These are phyloP conservation scores for Cichlasoma orientale DNA, from an alignment of 2,797 vertebrate species.

Conservation along the genomic window DNA sequence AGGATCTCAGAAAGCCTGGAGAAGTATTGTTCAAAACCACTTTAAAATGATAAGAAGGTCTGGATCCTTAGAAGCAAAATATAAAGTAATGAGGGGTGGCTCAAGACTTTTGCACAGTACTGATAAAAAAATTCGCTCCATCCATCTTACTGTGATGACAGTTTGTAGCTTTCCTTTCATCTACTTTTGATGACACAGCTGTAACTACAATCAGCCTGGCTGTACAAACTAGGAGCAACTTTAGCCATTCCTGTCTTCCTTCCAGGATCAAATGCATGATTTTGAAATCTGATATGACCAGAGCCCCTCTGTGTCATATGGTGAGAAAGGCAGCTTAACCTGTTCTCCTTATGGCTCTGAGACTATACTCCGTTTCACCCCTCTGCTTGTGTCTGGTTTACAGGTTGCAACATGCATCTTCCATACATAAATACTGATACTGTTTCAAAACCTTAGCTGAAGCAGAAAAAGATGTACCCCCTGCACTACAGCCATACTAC, in stretches of 20 bases:
- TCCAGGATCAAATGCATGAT: neutral
- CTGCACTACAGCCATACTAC: neutral
- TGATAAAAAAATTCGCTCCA: neutral
- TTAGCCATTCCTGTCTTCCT: conserved; percentile 2
- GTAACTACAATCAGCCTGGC: conserved; percentile 15
- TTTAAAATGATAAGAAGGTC: neutral
- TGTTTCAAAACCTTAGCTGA: conserved; percentile 20
- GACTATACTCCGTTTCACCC: conserved; percentile 17
- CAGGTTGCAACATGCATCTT: conserved; percentile 41
- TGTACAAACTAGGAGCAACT: conserved; percentile 2
- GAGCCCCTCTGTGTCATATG: conserved; percentile 26
- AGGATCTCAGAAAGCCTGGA: neutral
- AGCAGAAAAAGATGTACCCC: conserved; percentile 5
- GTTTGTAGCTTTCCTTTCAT: conserved; percentile 23
- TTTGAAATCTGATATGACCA: conserved; percentile 39
- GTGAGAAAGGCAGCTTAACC: conserved; percentile 47
- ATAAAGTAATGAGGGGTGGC: neutral
- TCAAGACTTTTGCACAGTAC: neutral
- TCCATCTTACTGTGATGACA: neutral
- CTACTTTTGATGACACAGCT: conserved; percentile 24
- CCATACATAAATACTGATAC: conserved; percentile 8
- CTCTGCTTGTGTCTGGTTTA: conserved; percentile 35
- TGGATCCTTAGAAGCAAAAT: neutral
- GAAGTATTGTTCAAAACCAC: neutral
- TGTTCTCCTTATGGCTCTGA: conserved; percentile 34